Conservation (phyloP, 1,140 invertebrate species). For the Eulimnadia texana region DNA sequence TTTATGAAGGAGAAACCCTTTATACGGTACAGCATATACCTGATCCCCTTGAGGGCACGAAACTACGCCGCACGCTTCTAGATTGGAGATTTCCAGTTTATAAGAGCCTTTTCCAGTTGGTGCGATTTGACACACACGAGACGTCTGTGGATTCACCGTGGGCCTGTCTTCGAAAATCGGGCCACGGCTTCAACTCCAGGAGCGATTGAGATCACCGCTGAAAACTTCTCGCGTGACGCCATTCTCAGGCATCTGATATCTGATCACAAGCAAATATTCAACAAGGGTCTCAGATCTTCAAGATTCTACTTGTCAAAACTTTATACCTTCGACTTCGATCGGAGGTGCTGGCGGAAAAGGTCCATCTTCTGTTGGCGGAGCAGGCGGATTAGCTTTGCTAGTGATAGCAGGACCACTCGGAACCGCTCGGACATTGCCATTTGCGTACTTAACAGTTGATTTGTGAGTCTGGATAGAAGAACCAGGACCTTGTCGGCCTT, state of each 20-base stretch:
- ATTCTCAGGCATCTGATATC: conserved; percentile 17
- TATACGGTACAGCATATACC: no score
- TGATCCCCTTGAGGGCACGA: conserved; percentile 9
- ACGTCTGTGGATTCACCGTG: conserved; percentile 14
- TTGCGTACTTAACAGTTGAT: background rate
- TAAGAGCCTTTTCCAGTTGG: conserved; percentile 1
- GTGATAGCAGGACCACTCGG: background rate
- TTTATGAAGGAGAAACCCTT: no score
- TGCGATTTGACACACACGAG: conserved; percentile 15
- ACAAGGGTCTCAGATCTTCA: background rate
- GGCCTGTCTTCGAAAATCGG: conserved; percentile 16
- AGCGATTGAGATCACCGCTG: conserved; percentile 11
- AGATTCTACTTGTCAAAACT: background rate
- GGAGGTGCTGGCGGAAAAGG: conserved; percentile 7
- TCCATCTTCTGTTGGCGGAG: background rate
- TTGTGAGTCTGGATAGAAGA: background rate
- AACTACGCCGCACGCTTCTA: conserved; percentile 16
- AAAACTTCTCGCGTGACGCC: conserved; percentile 13
- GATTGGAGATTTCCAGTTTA: conserved; percentile 15
- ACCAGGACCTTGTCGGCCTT: background rate
- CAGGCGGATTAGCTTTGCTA: background rate
- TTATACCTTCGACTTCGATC: conserved; percentile 3
- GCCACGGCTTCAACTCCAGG: background rate
- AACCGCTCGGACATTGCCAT: background rate
- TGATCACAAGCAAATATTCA: background rate